phyloP scores from a whole-genome alignment of 2,888 invertebrate genomes.

The Protodeltote pygarga region DNA sequence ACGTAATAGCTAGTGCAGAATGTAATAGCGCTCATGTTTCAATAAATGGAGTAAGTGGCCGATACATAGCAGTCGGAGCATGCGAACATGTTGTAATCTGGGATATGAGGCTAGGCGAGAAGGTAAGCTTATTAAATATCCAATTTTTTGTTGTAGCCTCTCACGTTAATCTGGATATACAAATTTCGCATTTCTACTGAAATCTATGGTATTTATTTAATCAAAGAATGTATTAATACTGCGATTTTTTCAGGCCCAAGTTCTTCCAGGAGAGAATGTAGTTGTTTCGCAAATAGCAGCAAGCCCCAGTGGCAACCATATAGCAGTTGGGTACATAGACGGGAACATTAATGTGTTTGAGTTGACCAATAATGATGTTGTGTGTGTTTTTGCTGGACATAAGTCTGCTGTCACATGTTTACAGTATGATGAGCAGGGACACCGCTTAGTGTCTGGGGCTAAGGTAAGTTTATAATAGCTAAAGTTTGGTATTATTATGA shows the following conservation, averaged over 20 bases:
- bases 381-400: constrained; percentile 94
- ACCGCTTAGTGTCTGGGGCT: constrained; percentile 95
- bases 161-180: too few species aligned
- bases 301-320: constrained; percentile 91
- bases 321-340: constrained; percentile 97
- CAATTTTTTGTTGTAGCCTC: neutral
- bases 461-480: constrained; percentile 87
- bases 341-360: constrained; percentile 95
- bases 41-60: constrained; percentile 91
- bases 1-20: constrained; percentile 93
- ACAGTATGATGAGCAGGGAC: constrained; percentile 93
- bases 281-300: constrained; percentile 92
- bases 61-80: constrained; percentile 96
- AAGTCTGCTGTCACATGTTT: constrained; percentile 93
- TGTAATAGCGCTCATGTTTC: constrained; percentile 94
- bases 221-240: neutral
- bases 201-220: neutral
- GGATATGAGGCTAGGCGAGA: constrained; percentile 95
- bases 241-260: constrained; percentile 88
- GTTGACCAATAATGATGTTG: constrained; percentile 90
- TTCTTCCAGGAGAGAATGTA: constrained; percentile 92
- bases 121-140: constrained; percentile 79
- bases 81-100: constrained; percentile 97
- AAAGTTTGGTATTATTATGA: too few species aligned
- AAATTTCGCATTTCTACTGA: too few species aligned